Evolutionary conservation across 2,113 vertebrate genomes (phyloP), one percentile per base, ranked within the genome.

Genomic region (Fulmarus glacialis): DNA sequence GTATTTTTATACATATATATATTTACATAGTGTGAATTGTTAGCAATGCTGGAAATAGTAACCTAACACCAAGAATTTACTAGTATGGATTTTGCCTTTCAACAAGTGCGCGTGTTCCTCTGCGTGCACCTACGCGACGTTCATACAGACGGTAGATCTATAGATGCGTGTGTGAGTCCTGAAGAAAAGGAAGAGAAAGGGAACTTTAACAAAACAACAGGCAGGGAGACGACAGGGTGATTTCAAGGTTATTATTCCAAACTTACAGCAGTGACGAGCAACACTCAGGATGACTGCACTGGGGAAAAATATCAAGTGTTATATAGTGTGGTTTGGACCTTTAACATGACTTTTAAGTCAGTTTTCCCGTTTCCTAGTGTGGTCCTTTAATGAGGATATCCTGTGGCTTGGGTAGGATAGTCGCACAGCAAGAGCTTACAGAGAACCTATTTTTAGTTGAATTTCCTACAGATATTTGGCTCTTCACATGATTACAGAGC

Each of bases 71-170:
- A 53, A 70, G 67, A 66, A 89, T 79, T 81, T 80, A 20, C 38
- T 45, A 23, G 16, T 15, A 40, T 11, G 4, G 21, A 66, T 59
- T 62, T 84, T 55, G 27, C 4, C 26, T 43, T 78, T 73, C 75
- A 84, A 4, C 5, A 32, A 55, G 17, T 7, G 22, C 0, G 0
- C 4, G 0, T 19, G 43, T 50, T 56, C 42, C 47, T 62, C 17
- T 36, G 27, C 0, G 0, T 32, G 29, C 15, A 62, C 20, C 17
- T 78, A 48, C 3, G 1, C 0, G 2, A 38, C 1, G 0, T 36
- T 90, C 40, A 23, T 22, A 32, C 7, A 36, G 56, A 32, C 13
- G n/a, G n/a, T 10, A 47, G n/a, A 38, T 59, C 73, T 48, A 48
- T 8, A n/a, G 63, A 45, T 45, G 27, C 1, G 0, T 30, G 8